A percentile compares a stretch with the other conserved stretches of the same genome.
phyloP scores from a whole-genome alignment of 2,888 invertebrate species.

The Drosophila koepferae region DNA sequence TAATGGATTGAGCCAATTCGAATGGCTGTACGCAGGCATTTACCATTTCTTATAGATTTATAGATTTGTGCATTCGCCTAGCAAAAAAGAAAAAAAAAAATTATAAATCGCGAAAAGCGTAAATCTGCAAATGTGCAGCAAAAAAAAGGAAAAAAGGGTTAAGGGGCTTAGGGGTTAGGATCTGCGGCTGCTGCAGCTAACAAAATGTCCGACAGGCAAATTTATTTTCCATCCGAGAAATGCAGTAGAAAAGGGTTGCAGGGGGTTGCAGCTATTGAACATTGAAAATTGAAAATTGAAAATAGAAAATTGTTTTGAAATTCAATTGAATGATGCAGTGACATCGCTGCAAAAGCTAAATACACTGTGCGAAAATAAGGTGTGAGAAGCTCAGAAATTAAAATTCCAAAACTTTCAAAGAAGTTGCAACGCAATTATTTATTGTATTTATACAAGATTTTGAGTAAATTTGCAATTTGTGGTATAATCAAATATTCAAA shows the following conservation, averaged over 20 bases:
- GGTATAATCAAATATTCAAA: no score
- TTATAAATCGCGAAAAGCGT: constrained; percentile 6
- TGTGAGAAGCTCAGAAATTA: not conserved
- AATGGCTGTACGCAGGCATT: constrained; percentile 28
- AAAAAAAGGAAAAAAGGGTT: constrained; percentile 54
- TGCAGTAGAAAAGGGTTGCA: constrained; percentile 35
- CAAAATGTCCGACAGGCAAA: constrained; percentile 51
- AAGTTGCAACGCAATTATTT: not conserved
- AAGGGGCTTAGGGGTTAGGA: constrained; percentile 70
- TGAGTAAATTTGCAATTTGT: not conserved
- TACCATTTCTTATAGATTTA: constrained; percentile 16
- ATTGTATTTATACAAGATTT: not conserved
- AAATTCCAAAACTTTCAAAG: no score
- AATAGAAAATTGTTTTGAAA: constrained; percentile 41
- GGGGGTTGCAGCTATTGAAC: constrained; percentile 8
- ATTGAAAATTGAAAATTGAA: constrained; percentile 6
- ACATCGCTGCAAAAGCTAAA: constrained; percentile 21
- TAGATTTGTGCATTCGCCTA: constrained; percentile 44
- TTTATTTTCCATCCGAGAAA: constrained; percentile 34
- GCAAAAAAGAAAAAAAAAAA: not conserved
- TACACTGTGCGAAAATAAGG: constrained; percentile 33
- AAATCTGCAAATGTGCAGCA: constrained; percentile 40
- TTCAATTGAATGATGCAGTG: constrained; percentile 27
- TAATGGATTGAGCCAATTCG: constrained; percentile 71
- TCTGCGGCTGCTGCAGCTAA: constrained; percentile 51